Evolutionary conservation across 2,888 invertebrate genomes (phyloP), one percentile per base, ranked within the genome.

Genomic region (Acanthopleura granulata): DNA sequence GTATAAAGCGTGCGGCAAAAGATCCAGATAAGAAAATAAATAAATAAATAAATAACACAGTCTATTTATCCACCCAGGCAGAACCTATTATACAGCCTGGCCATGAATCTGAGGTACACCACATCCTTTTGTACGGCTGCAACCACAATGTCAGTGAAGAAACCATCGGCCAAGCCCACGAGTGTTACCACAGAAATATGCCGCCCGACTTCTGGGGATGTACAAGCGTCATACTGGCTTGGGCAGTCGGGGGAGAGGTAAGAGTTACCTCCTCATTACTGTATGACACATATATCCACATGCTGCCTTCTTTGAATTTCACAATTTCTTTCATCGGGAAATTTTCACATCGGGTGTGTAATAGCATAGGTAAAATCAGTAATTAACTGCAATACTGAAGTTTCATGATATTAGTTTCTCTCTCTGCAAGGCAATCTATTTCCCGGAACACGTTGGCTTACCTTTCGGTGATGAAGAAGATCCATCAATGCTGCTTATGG

Each of bases 401-500:
- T 40, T 3, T 40, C 3, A 40, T 40, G 40, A 40, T 40, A 40
- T 61, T 11, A 12, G 9, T 40, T 40, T 40, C 40, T 40, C 40
- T 40, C 9, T 40, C 9, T n/a, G 3, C 40, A 40, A 40, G 40
- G 40, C 3, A 3, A 40, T 40, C 9, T 40, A 40, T 25, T 80
- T 86, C 61, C 87, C 87, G 0, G 80, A 79, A 14, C 73, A 87
- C 30, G 95, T 96, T 29, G 97, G 97, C 30, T 93, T 96, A 81
- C 96, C 97, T 0, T 91, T 97, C 73, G 95, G 94, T 11, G 94
- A 94, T 81, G 93, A 92, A 76, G 92, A 93, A 25, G 94, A 82
- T 12, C 90, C 94, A 0, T 93, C 94, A 0, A 96, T 94, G 91
- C 96, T 95, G 91, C 95, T 96, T 95, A 92, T 97, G 71, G 96